Conservation (phyloP, 2,113 vertebrate species). For the Osmerus mordax region DNA sequence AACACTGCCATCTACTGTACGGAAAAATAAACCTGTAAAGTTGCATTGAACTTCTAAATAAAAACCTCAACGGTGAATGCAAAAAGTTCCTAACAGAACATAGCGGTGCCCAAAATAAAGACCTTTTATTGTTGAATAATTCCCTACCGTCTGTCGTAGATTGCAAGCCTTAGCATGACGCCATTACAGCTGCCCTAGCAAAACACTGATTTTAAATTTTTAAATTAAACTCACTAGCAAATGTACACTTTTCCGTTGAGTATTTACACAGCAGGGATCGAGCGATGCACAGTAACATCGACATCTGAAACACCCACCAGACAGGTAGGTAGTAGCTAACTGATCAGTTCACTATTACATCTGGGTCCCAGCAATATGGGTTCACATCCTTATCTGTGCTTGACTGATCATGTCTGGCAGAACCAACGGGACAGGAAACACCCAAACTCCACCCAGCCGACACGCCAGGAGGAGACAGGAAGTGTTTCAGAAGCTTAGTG, state of each 20-base stretch:
- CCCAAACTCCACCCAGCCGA: no score
- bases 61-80: slow-evolving; percentile 11
- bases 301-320: slow-evolving; percentile 23
- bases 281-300: slow-evolving; percentile 15
- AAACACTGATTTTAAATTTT: slow-evolving; percentile 39
- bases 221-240: slow-evolving; percentile 34
- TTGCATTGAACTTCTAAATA: neutral
- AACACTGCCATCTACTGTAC: slow-evolving; percentile 45
- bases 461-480: no score
- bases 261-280: slow-evolving; percentile 18
- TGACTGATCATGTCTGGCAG: no score
- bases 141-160: neutral
- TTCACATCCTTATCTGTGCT: no score
- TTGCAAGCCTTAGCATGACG: slow-evolving; percentile 48
- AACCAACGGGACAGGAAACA: no score
- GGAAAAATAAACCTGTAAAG: slow-evolving; percentile 4
- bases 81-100: slow-evolving; percentile 15
- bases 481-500: no score
- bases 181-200: slow-evolving; percentile 13
- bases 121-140: no score
- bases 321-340: no score
- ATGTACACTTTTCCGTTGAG: slow-evolving; percentile 33
- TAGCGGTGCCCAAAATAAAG: no score
- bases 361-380: no score
- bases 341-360: no score